Conservation (phyloP, 2,888 invertebrate species). For the Ornithoptera priamus region DNA sequence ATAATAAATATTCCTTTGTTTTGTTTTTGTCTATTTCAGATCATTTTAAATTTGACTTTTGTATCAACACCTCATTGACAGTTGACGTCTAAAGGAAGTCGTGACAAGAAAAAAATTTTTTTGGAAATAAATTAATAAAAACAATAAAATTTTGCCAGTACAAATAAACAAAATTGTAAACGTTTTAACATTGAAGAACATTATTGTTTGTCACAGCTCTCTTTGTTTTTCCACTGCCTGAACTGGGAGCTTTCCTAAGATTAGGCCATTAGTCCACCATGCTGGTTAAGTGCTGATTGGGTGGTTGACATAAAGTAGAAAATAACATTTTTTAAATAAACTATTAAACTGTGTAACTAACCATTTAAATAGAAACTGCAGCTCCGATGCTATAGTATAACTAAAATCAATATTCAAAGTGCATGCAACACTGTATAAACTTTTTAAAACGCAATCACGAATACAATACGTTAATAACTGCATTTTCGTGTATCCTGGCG, state of each 20-base stretch:
- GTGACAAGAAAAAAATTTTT: neutral
- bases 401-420: constrained; percentile 37
- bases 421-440: constrained; percentile 41
- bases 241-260: no score
- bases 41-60: constrained; percentile 2
- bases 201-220: no score
- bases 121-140: neutral
- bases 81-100: neutral
- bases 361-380: constrained; percentile 43
- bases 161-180: neutral
- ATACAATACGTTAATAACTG: constrained; percentile 55
- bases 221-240: no score
- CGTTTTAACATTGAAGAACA: neutral
- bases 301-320: no score
- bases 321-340: neutral
- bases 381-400: constrained; percentile 43
- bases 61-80: constrained; percentile 8
- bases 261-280: no score
- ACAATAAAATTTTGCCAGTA: neutral
- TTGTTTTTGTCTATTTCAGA: constrained; percentile 33
- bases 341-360: constrained; percentile 34
- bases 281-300: no score
- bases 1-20: neutral
- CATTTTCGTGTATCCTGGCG: constrained; percentile 67
- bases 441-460: constrained; percentile 51